Conservation (phyloP, 1,140 invertebrate species). For the Mizuhopecten yessoensis region DNA sequence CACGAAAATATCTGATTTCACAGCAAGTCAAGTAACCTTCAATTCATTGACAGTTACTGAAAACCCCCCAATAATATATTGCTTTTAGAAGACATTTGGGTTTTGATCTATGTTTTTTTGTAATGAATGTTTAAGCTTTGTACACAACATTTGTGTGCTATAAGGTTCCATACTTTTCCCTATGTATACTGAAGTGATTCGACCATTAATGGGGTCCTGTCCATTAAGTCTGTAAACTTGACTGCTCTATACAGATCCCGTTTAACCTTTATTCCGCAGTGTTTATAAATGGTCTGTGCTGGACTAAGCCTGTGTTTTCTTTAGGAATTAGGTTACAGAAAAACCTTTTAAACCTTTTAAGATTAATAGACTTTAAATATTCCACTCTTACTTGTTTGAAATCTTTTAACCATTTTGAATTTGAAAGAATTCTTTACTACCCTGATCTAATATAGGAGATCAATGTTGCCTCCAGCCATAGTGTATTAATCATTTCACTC, state of each 20-base stretch:
- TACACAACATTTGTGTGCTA: too few relatives aligned
- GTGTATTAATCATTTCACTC: neutral
- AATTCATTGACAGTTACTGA: too few relatives aligned
- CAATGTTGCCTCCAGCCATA: neutral
- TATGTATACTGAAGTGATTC: neutral
- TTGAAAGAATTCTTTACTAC: neutral
- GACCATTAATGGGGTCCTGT: neutral
- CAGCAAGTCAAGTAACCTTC: too few relatives aligned
- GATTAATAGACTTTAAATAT: constrained; percentile 36
- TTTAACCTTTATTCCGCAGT: neutral
- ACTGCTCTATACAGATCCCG: neutral
- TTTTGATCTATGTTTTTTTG: too few relatives aligned
- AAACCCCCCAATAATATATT: too few relatives aligned
- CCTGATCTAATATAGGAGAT: constrained; percentile 6
- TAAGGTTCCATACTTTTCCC: too few relatives aligned
- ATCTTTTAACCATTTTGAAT: constrained; percentile 31
- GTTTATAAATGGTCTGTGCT: neutral
- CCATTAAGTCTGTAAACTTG: neutral
- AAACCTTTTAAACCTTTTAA: constrained; percentile 36
- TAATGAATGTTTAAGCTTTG: too few relatives aligned
- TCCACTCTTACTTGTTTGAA: constrained; percentile 24
- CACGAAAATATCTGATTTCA: too few relatives aligned
- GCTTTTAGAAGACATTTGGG: too few relatives aligned
- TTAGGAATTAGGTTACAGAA: constrained; percentile 32
- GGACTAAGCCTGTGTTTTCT: neutral